Evolutionary conservation across 2,113 vertebrate species (phyloP), one percentile per base, ranked within the genome.

Genomic region (Jacana jacana): DNA sequence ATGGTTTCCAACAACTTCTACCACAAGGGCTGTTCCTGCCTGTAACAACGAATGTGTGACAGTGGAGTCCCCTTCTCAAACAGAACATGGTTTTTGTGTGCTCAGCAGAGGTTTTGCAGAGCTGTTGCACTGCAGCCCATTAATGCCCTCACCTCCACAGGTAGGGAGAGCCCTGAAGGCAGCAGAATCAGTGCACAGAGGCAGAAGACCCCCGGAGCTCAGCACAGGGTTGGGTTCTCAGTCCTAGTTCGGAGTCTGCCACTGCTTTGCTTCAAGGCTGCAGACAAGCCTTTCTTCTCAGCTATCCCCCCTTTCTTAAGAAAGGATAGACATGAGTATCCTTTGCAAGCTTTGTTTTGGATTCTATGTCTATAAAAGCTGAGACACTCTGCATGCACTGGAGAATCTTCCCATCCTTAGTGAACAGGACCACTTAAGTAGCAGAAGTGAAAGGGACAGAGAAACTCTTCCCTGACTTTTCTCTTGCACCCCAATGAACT

Each of bases 191-290:
- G 54, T 6, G 20, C 10, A n/a, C 7, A 39, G 66, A 44, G 13
- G 42, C 33, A 83, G 35, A 10, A 49, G 35, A 71, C 33, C 12
- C 33, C 11, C 7, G 4, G 19, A 46, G 35, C 3, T 25, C 7
- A 54, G 77, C 13, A 49, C 1, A 28, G 31, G 20, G 6, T 2
- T 77, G 51, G 42, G 51, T 66, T 13, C 27, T 58, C 25, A 3
- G 14, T 24, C 70, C 27, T 46, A 77, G 10, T 4, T 6, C 51
- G 0, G 0, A 37, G 3, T n/a, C 30, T 49, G 58, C 18, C 63
- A 28, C 44, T 61, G 63, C 30, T 61, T 71, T 63, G 57, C 33
- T 90, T 35, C 2, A 2, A 68, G 48, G 13, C 80, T 58, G 25
- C 17, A 42, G 28, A 14, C 7, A 57, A 86, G 25, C 20, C 13